These are phyloP conservation scores for Pseudopleuronectes americanus DNA, from an alignment of 2,797 vertebrate genomes.

Conservation along the genomic window DNA sequence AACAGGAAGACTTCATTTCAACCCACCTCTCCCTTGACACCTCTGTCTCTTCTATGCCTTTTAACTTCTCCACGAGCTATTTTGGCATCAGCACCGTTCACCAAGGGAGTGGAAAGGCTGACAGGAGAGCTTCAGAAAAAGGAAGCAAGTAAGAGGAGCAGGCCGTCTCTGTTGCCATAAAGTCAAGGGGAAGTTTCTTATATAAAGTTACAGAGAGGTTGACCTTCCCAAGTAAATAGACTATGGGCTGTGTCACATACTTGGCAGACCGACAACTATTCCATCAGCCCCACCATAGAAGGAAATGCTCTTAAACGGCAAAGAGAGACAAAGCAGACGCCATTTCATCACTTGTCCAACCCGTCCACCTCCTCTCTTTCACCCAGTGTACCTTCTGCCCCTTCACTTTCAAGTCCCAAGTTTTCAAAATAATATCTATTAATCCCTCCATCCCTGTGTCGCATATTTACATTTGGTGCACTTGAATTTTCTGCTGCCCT, in stretches of 20 bases:
- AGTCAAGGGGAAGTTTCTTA: slow-evolving; percentile 39
- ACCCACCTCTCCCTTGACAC: slow-evolving; percentile 11
- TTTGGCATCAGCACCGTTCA: background rate
- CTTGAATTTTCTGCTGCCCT: background rate
- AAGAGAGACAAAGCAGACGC: slow-evolving; percentile 71
- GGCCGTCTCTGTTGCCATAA: slow-evolving; percentile 12
- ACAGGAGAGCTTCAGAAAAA: slow-evolving; percentile 18
- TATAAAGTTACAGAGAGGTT: slow-evolving; percentile 54
- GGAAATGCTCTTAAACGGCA: slow-evolving; percentile 75
- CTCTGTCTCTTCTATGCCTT: background rate
- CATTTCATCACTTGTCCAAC: slow-evolving; percentile 43
- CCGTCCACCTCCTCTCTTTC: slow-evolving; percentile 46
- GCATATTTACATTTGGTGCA: slow-evolving; percentile 5
- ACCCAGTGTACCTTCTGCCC: slow-evolving; percentile 34
- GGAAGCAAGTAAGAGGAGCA: slow-evolving; percentile 13
- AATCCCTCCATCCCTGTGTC: slow-evolving; percentile 33
- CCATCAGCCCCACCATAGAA: slow-evolving; percentile 84
- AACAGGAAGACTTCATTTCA: slow-evolving; percentile 39
- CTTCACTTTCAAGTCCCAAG: slow-evolving; percentile 40
- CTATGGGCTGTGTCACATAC: slow-evolving; percentile 71
- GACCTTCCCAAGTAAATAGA: slow-evolving; percentile 71
- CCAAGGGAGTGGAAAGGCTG: slow-evolving; percentile 4
- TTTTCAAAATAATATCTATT: slow-evolving; percentile 57
- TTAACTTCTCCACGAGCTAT: slow-evolving; percentile 24
- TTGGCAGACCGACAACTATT: slow-evolving; percentile 78